Evolutionary conservation across 2,888 invertebrate species (phyloP).

Genomic region (Lypha dubia): DNA sequence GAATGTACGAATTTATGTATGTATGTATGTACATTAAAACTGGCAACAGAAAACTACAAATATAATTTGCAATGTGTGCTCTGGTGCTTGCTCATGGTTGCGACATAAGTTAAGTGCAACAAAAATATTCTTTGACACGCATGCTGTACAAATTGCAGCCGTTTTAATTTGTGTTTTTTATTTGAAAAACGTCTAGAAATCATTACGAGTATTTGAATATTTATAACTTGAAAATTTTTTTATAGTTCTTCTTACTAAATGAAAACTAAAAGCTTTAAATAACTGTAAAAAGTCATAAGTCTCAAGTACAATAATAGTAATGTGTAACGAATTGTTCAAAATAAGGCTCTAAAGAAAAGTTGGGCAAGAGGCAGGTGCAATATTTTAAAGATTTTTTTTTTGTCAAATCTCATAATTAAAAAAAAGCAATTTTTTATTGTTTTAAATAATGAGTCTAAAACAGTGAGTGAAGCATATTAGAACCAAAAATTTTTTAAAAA

Average conservation of each 20-base stretch:
- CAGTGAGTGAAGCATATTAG: no score
- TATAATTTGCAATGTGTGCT: conserved; percentile 7
- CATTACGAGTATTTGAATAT: conserved; percentile 34
- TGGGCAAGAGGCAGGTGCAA: background rate
- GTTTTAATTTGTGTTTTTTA: conserved; percentile 41
- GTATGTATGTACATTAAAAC: conserved; percentile 4
- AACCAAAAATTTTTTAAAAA: no score
- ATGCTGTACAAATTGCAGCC: conserved; percentile 63
- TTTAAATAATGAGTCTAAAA: no score
- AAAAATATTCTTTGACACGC: conserved; percentile 68
- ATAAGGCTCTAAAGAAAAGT: background rate
- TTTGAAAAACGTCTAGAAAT: conserved; percentile 32
- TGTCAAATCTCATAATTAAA: background rate
- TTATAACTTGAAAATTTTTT: conserved; percentile 36
- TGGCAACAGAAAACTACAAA: conserved; percentile 1
- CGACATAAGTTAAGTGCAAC: conserved; percentile 59
- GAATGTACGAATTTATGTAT: background rate
- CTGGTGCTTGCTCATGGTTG: conserved; percentile 20
- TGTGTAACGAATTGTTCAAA: conserved; percentile 1
- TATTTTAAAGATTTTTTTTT: background rate
- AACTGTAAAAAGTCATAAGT: conserved; percentile 24
- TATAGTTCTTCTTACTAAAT: conserved; percentile 17
- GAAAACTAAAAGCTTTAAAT: conserved; percentile 25
- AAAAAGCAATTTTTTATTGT: background rate
- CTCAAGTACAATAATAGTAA: conserved; percentile 9